Evolutionary conservation across 1,140 invertebrate genomes (phyloP).

Genomic region (Microvelia longipes): DNA sequence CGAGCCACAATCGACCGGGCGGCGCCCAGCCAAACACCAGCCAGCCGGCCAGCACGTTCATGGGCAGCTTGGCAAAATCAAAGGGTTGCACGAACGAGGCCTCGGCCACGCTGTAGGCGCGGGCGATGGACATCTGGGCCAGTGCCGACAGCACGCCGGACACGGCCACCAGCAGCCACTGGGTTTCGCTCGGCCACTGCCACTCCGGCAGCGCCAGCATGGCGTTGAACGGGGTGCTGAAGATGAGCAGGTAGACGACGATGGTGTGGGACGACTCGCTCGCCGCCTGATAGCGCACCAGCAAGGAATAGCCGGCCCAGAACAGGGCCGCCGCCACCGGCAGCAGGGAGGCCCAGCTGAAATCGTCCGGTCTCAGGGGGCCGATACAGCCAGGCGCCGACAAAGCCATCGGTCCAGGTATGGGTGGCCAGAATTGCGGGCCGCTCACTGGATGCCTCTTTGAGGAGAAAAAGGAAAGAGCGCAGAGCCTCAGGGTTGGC

Average conservation of each 20-base stretch:
- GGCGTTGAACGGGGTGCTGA: constrained; percentile 39
- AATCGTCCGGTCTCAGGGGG: background rate
- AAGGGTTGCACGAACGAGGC: background rate
- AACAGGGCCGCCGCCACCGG: background rate
- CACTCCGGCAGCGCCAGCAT: background rate
- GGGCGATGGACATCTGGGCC: background rate
- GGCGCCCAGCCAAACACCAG: background rate
- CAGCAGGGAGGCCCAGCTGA: background rate
- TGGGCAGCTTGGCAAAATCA: background rate
- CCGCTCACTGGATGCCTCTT: background rate
- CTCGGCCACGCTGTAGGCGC: background rate
- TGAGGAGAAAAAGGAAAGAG: background rate
- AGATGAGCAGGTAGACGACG: constrained; percentile 37
- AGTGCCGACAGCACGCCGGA: background rate
- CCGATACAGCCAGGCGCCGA: background rate
- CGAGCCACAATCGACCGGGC: background rate
- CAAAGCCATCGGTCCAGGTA: background rate
- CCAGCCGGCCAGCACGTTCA: background rate
- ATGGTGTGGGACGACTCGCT: constrained; percentile 7
- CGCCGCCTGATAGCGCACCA: constrained; percentile 44
- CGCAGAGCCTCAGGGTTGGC: background rate
- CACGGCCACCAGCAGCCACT: background rate
- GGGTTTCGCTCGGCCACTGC: background rate
- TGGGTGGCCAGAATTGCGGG: background rate
- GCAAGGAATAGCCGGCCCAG: background rate